Evolutionary conservation across 2,888 invertebrate genomes (phyloP).

Genomic region (Limnephilus lunatus): DNA sequence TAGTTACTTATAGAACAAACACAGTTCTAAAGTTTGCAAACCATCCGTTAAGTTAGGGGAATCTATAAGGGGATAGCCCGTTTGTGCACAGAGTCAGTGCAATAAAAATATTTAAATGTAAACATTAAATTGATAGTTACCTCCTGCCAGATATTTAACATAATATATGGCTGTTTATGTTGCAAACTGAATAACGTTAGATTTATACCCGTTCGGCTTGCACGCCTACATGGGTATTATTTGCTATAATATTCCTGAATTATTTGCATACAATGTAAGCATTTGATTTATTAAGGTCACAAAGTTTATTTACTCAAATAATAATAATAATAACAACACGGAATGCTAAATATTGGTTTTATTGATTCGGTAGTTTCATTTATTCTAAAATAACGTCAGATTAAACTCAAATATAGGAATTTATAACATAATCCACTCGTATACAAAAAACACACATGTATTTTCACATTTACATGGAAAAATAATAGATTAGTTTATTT

Average conservation of each 20-base stretch:
- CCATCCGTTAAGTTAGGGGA: too few species aligned
- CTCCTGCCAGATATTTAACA: neutral
- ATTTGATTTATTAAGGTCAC: neutral
- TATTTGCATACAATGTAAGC: conserved; percentile 2
- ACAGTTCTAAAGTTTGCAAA: too few species aligned
- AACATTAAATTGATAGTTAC: neutral
- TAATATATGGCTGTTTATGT: neutral
- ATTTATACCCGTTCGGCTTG: neutral
- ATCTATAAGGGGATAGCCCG: neutral
- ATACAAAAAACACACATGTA: too few species aligned
- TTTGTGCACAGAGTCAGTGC: neutral
- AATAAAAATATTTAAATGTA: neutral
- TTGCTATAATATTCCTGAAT: neutral
- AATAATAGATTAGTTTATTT: too few species aligned
- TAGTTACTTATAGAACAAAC: too few species aligned
- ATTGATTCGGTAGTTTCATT: neutral
- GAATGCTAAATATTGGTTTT: neutral
- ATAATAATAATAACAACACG: neutral
- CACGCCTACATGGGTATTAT: neutral
- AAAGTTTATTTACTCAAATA: neutral
- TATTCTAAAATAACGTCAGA: too few species aligned
- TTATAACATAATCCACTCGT: neutral
- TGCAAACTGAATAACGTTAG: neutral
- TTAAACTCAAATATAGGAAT: neutral
- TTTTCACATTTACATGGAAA: too few species aligned